Percentiles rank a stretch among this genome's conserved stretches.
These are phyloP conservation scores for Bellardia bayeri DNA, from an alignment of 2,888 invertebrate species.

Conservation along the genomic window DNA sequence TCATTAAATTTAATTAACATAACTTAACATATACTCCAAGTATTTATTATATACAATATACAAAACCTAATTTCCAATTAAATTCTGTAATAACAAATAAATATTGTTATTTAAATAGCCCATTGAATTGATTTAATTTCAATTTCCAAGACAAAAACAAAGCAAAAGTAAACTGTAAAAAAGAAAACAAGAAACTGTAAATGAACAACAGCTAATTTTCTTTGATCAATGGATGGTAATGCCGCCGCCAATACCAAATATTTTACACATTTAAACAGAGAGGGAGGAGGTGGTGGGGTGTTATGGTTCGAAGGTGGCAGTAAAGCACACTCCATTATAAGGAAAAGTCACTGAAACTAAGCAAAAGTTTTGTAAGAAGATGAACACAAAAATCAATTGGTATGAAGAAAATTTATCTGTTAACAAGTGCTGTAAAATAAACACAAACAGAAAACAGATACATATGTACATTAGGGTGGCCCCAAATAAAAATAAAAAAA, in stretches of 20 bases:
- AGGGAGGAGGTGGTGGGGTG: too few relatives aligned
- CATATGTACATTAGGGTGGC: too few relatives aligned
- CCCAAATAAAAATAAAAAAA: too few relatives aligned
- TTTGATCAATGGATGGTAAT: conserved; percentile 65
- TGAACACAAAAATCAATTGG: conserved; percentile 42
- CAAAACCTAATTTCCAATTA: conserved; percentile 40
- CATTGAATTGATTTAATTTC: conserved; percentile 44
- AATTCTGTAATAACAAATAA: conserved; percentile 32
- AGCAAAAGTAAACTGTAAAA: not conserved
- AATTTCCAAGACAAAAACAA: not conserved
- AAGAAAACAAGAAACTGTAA: conserved; percentile 39
- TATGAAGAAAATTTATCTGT: conserved; percentile 65
- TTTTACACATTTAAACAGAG: not conserved
- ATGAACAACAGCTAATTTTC: conserved; percentile 65
- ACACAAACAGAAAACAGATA: conserved; percentile 19
- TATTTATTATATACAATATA: not conserved
- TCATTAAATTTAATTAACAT: conserved; percentile 15
- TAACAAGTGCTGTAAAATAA: conserved; percentile 70
- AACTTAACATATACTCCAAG: not conserved
- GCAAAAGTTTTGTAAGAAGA: conserved; percentile 7
- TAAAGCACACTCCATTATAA: conserved; percentile 35
- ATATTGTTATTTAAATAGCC: conserved; percentile 26
- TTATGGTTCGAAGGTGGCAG: too few relatives aligned
- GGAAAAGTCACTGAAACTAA: conserved; percentile 25
- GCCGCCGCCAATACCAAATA: conserved; percentile 42